Evolutionary conservation across 2,888 invertebrate genomes (phyloP).

Genomic region (Mesopsocus fuscifrons): DNA sequence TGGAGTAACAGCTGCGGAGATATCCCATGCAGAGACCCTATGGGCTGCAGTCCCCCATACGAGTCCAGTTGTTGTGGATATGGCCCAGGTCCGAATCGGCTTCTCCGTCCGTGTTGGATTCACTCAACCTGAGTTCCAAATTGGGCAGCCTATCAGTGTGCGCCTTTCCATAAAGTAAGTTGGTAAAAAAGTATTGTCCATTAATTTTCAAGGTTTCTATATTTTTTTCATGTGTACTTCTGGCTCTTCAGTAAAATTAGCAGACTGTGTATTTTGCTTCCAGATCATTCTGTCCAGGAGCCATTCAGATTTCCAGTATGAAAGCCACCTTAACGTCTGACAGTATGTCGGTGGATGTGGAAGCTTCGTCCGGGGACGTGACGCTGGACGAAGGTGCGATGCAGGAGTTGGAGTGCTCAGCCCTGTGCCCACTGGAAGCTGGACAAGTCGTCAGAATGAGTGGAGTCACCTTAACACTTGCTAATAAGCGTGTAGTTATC

Average conservation of each 20-base stretch:
- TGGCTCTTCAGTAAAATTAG: too few relatives aligned
- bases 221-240: too few relatives aligned
- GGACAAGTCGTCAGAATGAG: too few relatives aligned
- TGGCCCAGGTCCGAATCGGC: neutral
- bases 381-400: neutral
- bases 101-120: neutral
- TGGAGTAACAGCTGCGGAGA: too few relatives aligned
- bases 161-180: constrained; percentile 4
- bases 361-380: neutral
- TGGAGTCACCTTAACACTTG: too few relatives aligned
- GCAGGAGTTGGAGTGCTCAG: neutral
- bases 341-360: neutral
- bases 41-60: too few relatives aligned
- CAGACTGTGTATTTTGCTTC: too few relatives aligned
- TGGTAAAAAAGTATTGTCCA: too few relatives aligned
- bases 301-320: neutral
- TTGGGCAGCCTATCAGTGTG: constrained; percentile 12
- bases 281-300: neutral
- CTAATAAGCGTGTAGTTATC: too few relatives aligned
- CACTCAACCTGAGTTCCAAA: constrained; percentile 3
- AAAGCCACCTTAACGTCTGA: neutral
- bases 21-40: too few relatives aligned
- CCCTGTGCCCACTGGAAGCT: neutral
- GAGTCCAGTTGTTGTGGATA: too few relatives aligned
- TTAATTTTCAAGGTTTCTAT: too few relatives aligned